Evolutionary conservation across 2,888 invertebrate species (phyloP).

Genomic region (Hirudinaria manillensis): DNA sequence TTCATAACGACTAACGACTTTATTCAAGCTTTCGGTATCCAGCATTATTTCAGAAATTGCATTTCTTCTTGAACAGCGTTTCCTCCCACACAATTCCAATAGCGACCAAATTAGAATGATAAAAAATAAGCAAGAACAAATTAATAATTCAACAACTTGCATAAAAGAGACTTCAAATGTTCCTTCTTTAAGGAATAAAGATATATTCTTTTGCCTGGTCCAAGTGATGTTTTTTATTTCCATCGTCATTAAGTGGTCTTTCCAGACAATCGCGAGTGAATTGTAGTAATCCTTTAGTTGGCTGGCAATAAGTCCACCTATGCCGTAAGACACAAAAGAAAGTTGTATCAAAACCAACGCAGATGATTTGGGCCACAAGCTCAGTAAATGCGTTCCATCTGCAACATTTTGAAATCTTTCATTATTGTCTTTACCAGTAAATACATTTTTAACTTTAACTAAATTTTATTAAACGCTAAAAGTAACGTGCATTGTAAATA

Average conservation of each 20-base stretch:
- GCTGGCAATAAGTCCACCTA: slow-evolving; percentile 12
- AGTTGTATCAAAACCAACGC: slow-evolving; percentile 21
- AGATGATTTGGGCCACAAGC: slow-evolving; percentile 22
- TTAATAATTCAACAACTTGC: neutral
- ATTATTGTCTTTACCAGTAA: neutral
- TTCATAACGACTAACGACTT: slow-evolving; percentile 1
- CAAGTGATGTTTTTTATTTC: slow-evolving; percentile 6
- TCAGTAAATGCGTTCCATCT: slow-evolving; percentile 13
- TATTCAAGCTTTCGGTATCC: slow-evolving; percentile 17
- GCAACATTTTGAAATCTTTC: neutral
- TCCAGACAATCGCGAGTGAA: neutral
- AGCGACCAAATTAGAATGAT: neutral
- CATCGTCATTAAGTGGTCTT: neutral
- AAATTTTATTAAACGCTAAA: no score
- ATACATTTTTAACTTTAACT: no score
- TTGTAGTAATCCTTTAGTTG: slow-evolving; percentile 19
- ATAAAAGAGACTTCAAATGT: neutral
- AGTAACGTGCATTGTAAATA: no score
- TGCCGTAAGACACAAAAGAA: slow-evolving; percentile 18
- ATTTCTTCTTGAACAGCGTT: neutral
- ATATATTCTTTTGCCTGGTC: neutral
- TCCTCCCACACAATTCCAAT: neutral
- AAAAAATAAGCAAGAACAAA: neutral
- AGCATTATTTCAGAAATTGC: neutral
- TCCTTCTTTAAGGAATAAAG: neutral